Base-by-base conservation (phyloP, 2,888 invertebrate genomes). In the Sesia apiformis region DNA sequence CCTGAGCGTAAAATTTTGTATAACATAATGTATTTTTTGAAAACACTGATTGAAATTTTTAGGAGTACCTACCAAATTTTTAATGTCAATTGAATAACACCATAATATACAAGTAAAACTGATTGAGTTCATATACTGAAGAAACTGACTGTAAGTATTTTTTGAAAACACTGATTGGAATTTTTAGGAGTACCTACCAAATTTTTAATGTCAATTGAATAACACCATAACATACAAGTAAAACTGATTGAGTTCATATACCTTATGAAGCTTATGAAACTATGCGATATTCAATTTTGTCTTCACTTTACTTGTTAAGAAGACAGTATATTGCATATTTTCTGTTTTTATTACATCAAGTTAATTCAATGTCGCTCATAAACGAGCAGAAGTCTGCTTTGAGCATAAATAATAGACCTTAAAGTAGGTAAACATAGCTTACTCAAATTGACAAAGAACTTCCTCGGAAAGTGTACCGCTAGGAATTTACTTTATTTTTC, bases 361-460 rank as follows among this genome's bases (percentile, higher is more conserved):
- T 61, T 74, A 72, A 74, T 68, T 69, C 69, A 61, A 72, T 69
- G 64, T 57, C 54, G 57, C 60, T 65, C 60, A 64, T 67, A 70
- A 68, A 69, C 66, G 65, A 60, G 59, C 60, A 63, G 66, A 61
- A 46, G 46, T 8, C 60, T 62, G 56, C 64, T 58, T 57, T 61
- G 60, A 56, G 60, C 53, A 58, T 53, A 60, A 59, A 46, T 46
- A 46, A 23, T 46, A 46, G 46, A 46, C 46, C 46, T 46, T 46
- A 41, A 41, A 41, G 1, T 41, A 46, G 23, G 46, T 46, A 46
- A 54, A 54, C 58, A 57, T 53, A 50, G 53, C 51, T 46, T 40
- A 55, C 52, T 72, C 67, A 74, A 74, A 77, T 78, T 79, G 74
- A 76, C 74, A 74, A 78, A 72, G 73, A 69, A 63, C 60, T 64